Evolutionary conservation across 2,888 invertebrate species (phyloP).

Genomic region (Conchocele bisecta): DNA sequence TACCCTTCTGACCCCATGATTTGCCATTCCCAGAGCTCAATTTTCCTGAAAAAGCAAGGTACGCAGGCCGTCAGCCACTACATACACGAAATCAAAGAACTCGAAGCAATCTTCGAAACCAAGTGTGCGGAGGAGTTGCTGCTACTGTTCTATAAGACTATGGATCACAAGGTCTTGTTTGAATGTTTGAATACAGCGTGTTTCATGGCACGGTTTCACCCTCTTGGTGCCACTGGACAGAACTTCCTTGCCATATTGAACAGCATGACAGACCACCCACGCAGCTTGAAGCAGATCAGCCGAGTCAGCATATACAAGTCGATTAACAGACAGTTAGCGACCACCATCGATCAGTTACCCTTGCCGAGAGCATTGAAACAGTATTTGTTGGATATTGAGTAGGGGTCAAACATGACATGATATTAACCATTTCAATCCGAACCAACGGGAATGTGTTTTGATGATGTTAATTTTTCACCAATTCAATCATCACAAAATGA

Average conservation of each 20-base stretch:
- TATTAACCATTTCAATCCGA: no score
- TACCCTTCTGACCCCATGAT: conserved; percentile 84
- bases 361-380: conserved; percentile 85
- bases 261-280: conserved; percentile 87
- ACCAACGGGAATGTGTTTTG: no score
- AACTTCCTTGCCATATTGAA: conserved; percentile 84
- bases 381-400: conserved; percentile 60
- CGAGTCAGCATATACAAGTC: conserved; percentile 88
- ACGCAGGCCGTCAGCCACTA: conserved; percentile 86
- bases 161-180: conserved; percentile 88
- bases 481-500: no score
- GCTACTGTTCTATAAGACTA: conserved; percentile 84
- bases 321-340: conserved; percentile 87
- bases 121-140: conserved; percentile 88
- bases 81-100: conserved; percentile 87
- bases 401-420: not conserved
- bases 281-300: conserved; percentile 89
- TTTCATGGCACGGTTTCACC: conserved; percentile 85
- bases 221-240: conserved; percentile 83
- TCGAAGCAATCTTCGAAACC: conserved; percentile 85
- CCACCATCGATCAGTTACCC: conserved; percentile 87
- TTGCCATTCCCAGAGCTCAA: conserved; percentile 84
- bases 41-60: conserved; percentile 84
- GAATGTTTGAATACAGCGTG: conserved; percentile 88
- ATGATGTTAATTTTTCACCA: no score